phyloP scores from a whole-genome alignment of 2,888 invertebrate species.

The Melanostoma scalare region DNA sequence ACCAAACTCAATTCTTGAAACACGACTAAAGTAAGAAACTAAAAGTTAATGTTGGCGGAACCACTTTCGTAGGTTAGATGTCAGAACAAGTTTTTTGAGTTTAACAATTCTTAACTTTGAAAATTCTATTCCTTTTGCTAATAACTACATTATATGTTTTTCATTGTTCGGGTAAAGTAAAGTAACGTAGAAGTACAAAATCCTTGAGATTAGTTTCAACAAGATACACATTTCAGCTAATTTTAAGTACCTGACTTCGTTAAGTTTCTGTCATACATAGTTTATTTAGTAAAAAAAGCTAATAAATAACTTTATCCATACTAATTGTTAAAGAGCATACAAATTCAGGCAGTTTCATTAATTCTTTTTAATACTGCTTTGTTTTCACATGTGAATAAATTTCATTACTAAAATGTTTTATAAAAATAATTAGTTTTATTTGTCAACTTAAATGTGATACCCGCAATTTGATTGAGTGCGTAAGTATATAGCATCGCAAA shows the following conservation, averaged over 20 bases:
- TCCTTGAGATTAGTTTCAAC: conserved; percentile 1
- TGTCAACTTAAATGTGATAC: background rate
- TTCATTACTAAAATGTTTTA: conserved; percentile 46
- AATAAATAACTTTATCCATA: conserved; percentile 7
- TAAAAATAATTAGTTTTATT: conserved; percentile 37
- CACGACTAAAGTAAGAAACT: no score
- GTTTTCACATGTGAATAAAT: conserved; percentile 67
- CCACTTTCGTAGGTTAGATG: no score
- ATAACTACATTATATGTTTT: background rate
- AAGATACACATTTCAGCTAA: conserved; percentile 23
- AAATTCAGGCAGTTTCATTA: conserved; percentile 55
- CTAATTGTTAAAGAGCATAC: conserved; percentile 15
- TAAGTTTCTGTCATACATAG: conserved; percentile 12
- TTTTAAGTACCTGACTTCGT: conserved; percentile 36
- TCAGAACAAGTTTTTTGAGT: conserved; percentile 8
- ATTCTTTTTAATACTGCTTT: conserved; percentile 56
- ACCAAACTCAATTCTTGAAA: no score
- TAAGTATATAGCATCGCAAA: no score
- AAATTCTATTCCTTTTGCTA: background rate
- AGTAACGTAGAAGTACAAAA: background rate
- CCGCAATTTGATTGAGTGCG: no score
- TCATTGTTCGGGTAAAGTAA: conserved; percentile 4
- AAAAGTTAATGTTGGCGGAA: no score
- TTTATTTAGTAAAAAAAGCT: conserved; percentile 6
- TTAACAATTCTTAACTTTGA: background rate